Base-by-base conservation (phyloP, 2,797 vertebrate species). In the Heteromormyrus szaboi region DNA sequence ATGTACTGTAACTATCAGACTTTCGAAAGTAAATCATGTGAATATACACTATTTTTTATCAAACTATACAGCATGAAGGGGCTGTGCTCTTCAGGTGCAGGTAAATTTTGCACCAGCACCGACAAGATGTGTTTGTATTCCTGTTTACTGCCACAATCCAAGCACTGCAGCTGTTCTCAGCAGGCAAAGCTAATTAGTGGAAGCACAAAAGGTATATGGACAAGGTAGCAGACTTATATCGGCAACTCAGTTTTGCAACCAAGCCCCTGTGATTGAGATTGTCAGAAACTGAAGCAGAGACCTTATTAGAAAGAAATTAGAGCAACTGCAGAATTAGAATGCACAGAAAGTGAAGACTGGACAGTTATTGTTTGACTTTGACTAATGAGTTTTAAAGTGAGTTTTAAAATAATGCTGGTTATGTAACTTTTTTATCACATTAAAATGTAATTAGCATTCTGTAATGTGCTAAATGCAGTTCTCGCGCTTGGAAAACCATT, bases 391-490 rank as follows among this genome's bases (percentile, higher is more conserved):
- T 76, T 41, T 76, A 76, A 76, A 76, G 37, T 76, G 72, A 76
- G 72, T 44, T 76, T 41, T 76, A 76, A 76, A 76, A 76, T 76
- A 76, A 76, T 37, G 33, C 72, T 76, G 12, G 33, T 76, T 76
- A 76, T 76, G 72, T 76, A 76, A 76, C 72, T 76, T 76, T 65
- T 41, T 76, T 76, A 76, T 76, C 37, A 41, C 37, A 76, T 76
- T 76, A 37, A 76, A 76, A 76, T 14, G 14, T 41, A 76, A 76
- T 76, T 37, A 37, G 33, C 17, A 14, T 76, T 41, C 29, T 19
- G 17, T 76, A 41, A 76, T 76, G 25, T 76, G 14, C 72, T 19
- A 76, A 76, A 76, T 76, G 72, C 72, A 44, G 72, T 7, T 33
- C 72, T 76, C 72, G 17, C 33, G 17, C 37, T 37, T 41, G 68